Conservation (phyloP, 2,888 invertebrate genomes). For the Scrobipalpa costella region DNA sequence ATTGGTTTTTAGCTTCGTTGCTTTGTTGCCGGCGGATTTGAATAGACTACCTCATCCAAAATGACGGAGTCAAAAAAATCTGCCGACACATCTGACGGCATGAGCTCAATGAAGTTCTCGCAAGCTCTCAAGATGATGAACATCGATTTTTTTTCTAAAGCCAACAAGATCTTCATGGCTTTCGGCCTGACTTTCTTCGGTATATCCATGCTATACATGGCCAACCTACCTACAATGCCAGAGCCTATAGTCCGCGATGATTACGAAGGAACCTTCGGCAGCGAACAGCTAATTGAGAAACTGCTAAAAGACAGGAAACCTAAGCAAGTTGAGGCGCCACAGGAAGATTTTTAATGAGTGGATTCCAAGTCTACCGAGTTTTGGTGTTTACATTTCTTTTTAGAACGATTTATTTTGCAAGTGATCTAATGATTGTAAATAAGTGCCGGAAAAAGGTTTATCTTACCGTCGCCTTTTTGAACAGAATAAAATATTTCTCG, state of each 20-base stretch:
- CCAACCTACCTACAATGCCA: neutral
- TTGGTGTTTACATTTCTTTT: too few relatives aligned
- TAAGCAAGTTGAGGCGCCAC: neutral
- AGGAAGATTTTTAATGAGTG: too few relatives aligned
- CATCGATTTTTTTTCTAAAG: constrained; percentile 21
- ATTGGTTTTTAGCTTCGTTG: too few relatives aligned
- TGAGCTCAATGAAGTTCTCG: constrained; percentile 19
- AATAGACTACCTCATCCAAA: neutral
- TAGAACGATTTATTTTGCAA: too few relatives aligned
- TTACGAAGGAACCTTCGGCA: neutral
- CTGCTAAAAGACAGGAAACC: constrained; percentile 8
- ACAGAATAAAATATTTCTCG: too few relatives aligned
- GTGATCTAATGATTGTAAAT: too few relatives aligned
- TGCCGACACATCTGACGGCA: neutral
- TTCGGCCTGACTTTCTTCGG: constrained; percentile 16
- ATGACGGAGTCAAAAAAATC: neutral
- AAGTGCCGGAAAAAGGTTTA: too few relatives aligned
- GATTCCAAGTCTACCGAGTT: too few relatives aligned
- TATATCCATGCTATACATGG: constrained; percentile 10
- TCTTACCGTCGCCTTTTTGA: too few relatives aligned
- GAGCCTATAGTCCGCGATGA: neutral
- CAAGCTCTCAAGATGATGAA: constrained; percentile 13
- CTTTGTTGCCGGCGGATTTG: too few relatives aligned
- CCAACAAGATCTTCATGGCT: constrained; percentile 17
- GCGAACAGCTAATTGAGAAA: constrained; percentile 7